Conservation (phyloP, 1,140 invertebrate genomes). For the Nixonia krombeini region DNA sequence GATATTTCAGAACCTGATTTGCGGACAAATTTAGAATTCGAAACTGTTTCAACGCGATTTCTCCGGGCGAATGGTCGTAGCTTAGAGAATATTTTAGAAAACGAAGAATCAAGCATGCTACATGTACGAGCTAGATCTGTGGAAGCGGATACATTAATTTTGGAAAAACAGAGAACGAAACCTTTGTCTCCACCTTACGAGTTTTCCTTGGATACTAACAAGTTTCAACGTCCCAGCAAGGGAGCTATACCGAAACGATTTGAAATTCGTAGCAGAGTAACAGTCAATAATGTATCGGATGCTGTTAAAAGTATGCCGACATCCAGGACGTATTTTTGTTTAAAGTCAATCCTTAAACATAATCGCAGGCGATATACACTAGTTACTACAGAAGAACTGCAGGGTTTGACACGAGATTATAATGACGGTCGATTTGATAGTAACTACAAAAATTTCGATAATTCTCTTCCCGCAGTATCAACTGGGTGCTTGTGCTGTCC, state of each 20-base stretch:
- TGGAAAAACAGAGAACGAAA: slow-evolving; percentile 10
- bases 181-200: not conserved
- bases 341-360: slow-evolving; percentile 66
- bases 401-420: slow-evolving; percentile 46
- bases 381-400: slow-evolving; percentile 61
- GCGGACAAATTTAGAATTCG: slow-evolving; percentile 43
- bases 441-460: slow-evolving; percentile 40
- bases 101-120: slow-evolving; percentile 44
- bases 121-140: slow-evolving; percentile 13
- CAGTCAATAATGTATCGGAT: slow-evolving; percentile 57
- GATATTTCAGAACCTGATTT: slow-evolving; percentile 67
- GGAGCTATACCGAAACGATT: slow-evolving; percentile 57
- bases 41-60: slow-evolving; percentile 30
- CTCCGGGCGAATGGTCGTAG: slow-evolving; percentile 53
- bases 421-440: slow-evolving; percentile 23
- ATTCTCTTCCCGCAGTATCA: slow-evolving; percentile 27
- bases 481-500: slow-evolving; percentile 38
- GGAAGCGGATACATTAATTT: slow-evolving; percentile 4
- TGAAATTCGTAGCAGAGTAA: slow-evolving; percentile 38
- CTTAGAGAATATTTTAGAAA: slow-evolving; percentile 64
- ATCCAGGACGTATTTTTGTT: slow-evolving; percentile 63
- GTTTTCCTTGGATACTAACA: not conserved
- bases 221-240: slow-evolving; percentile 12
- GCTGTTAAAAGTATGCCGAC: slow-evolving; percentile 42
- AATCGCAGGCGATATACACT: slow-evolving; percentile 63